These are phyloP conservation scores for Rhinichthys osculus DNA, from an alignment of 2,797 vertebrate genomes.

Conservation along the genomic window DNA sequence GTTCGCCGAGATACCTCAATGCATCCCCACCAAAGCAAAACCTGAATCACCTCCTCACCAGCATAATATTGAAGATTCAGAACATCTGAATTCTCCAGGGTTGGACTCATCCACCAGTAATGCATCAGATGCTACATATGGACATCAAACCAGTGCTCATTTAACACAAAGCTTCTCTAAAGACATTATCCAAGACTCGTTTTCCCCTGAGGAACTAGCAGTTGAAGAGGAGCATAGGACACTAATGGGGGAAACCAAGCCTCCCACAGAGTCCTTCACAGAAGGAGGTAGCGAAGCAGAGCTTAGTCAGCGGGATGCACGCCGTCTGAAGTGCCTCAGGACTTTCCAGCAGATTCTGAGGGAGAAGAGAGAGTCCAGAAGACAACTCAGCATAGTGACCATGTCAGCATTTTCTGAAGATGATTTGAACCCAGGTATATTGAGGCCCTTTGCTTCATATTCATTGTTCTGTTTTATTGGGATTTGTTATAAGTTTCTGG, in stretches of 20 bases:
- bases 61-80: conserved; percentile 23
- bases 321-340: conserved; percentile 87
- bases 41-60: conserved; percentile 64
- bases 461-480: background rate
- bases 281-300: conserved; percentile 52
- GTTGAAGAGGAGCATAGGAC: conserved; percentile 46
- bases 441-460: background rate
- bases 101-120: conserved; percentile 59
- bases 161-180: conserved; percentile 68
- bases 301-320: conserved; percentile 80
- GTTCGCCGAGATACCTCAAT: conserved; percentile 23
- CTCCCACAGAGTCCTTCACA: conserved; percentile 15
- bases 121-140: conserved; percentile 47
- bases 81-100: conserved; percentile 40
- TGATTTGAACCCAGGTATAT: conserved; percentile 77
- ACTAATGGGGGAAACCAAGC: conserved; percentile 30
- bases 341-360: conserved; percentile 92
- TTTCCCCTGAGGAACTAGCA: conserved; percentile 55
- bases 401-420: conserved; percentile 85
- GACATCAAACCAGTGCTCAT: conserved; percentile 54
- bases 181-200: conserved; percentile 69
- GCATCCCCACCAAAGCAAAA: conserved; percentile 61
- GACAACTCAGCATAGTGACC: conserved; percentile 84
- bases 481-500: background rate
- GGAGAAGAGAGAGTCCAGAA: conserved; percentile 89